phyloP scores from a whole-genome alignment of 2,888 invertebrate species.

The Linnaemya vulpina region DNA sequence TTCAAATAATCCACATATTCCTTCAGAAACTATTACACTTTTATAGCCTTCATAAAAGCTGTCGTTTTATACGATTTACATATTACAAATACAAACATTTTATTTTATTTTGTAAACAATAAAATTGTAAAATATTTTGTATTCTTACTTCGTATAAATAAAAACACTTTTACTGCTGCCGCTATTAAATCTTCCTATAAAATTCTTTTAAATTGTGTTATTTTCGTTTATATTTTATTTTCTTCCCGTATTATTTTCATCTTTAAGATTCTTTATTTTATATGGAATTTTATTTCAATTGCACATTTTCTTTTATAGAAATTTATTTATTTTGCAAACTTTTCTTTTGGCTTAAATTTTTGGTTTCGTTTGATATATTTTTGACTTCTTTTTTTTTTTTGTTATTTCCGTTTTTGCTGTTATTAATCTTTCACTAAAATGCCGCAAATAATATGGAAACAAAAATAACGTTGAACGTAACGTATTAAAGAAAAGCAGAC shows the following conservation, averaged over 20 bases:
- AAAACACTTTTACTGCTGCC: conserved; percentile 63
- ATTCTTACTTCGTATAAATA: conserved; percentile 39
- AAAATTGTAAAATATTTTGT: conserved; percentile 9
- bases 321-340: conserved; percentile 34
- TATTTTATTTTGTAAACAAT: not conserved
- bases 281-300: not conserved
- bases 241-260: not conserved
- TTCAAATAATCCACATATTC: conserved; percentile 1
- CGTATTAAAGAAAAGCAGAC: conserved; percentile 6
- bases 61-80: conserved; percentile 3
- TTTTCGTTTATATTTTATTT: conserved; percentile 33
- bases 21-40: not conserved
- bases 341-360: conserved; percentile 66
- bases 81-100: conserved; percentile 25
- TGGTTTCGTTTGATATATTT: conserved; percentile 33
- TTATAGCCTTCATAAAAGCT: conserved; percentile 9
- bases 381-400: conserved; percentile 16
- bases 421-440: conserved; percentile 43
- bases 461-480: conserved; percentile 26
- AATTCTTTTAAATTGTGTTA: conserved; percentile 51
- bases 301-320: conserved; percentile 31
- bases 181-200: conserved; percentile 34
- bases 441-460: conserved; percentile 45
- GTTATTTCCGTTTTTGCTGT: conserved; percentile 16
- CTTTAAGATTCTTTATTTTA: too few species aligned